phyloP scores from a whole-genome alignment of 2,888 invertebrate species.

The Xestia c-nigrum region DNA sequence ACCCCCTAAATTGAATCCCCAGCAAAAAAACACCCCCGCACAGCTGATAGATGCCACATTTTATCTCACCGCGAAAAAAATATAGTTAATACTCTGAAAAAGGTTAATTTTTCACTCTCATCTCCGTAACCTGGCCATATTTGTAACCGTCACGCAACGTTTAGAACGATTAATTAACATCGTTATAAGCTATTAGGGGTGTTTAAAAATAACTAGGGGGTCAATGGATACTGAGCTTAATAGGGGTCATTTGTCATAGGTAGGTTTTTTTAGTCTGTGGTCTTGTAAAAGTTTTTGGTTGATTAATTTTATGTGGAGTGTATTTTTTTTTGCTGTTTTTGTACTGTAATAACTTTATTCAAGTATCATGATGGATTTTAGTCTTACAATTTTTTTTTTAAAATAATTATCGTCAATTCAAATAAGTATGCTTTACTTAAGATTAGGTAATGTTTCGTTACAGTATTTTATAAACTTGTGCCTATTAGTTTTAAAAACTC shows the following conservation, averaged over 20 bases:
- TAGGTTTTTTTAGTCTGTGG: conserved; percentile 31
- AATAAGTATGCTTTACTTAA: background rate
- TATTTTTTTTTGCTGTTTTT: background rate
- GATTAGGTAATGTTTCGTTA: too few relatives aligned
- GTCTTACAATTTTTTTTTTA: background rate
- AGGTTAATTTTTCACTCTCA: conserved; percentile 61
- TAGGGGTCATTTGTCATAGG: conserved; percentile 59
- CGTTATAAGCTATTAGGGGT: conserved; percentile 73
- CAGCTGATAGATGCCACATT: conserved; percentile 42
- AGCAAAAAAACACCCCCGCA: conserved; percentile 20
- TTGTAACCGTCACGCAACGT: conserved; percentile 58
- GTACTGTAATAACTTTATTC: background rate
- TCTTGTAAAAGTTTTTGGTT: conserved; percentile 3
- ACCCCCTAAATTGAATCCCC: conserved; percentile 15
- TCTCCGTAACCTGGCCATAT: conserved; percentile 52
- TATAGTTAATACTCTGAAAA: conserved; percentile 34
- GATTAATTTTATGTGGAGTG: conserved; percentile 29
- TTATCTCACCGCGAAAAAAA: conserved; percentile 44
- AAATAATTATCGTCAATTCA: background rate
- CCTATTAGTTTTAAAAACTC: background rate
- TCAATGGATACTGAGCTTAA: conserved; percentile 65
- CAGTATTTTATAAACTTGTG: background rate
- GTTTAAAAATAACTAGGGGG: conserved; percentile 72
- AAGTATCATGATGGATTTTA: background rate
- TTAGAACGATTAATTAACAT: conserved; percentile 69